Conservation (phyloP, 2,888 invertebrate genomes). For the Resseliella maxima region DNA sequence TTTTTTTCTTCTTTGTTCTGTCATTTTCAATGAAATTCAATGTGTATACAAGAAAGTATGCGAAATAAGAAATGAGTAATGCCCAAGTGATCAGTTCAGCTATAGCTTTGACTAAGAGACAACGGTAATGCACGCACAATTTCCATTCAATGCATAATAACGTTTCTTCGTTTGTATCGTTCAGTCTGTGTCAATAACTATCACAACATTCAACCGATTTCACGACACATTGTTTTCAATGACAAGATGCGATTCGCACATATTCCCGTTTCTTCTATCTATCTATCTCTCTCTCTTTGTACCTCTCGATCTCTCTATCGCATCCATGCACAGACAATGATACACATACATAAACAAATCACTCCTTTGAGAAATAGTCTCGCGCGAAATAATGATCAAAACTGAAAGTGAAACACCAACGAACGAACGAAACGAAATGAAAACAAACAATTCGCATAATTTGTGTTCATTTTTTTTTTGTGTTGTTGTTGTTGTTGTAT, state of each 20-base stretch:
- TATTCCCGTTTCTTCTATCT: too few species aligned
- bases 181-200: conserved; percentile 25
- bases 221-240: not conserved
- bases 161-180: not conserved
- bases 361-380: not conserved
- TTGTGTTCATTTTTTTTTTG: not conserved
- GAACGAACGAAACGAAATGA: conserved; percentile 1
- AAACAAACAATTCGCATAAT: conserved; percentile 51
- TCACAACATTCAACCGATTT: not conserved
- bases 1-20: not conserved
- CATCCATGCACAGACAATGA: not conserved
- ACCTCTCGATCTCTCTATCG: too few species aligned
- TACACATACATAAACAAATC: not conserved
- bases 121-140: conserved; percentile 50
- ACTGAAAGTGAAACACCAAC: conserved; percentile 27
- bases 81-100: not conserved
- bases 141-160: not conserved
- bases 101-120: not conserved
- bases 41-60: too few species aligned
- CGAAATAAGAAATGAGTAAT: not conserved
- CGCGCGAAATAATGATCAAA: not conserved
- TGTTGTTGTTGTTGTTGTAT: too few species aligned
- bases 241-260: not conserved
- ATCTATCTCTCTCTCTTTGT: too few species aligned
- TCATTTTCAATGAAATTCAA: not conserved